Conservation (phyloP, 2,797 vertebrate species). For the Notoglanidium macrostoma region DNA sequence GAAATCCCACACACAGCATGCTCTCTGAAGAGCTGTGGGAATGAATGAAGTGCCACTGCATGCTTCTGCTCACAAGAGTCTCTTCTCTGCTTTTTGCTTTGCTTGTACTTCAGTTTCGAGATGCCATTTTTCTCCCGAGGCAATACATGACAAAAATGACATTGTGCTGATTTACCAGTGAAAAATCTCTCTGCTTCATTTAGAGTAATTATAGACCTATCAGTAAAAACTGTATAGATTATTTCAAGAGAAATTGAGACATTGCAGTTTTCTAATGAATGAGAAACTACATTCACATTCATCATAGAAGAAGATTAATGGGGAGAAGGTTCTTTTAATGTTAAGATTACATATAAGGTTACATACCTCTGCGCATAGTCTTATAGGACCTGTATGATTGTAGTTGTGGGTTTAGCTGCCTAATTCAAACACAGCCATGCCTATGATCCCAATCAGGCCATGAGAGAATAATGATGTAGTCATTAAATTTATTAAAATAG, state of each 20-base stretch:
- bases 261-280: neutral
- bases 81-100: constrained; percentile 30
- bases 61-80: constrained; percentile 15
- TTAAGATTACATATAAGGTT: neutral
- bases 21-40: constrained; percentile 21
- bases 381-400: neutral
- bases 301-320: neutral
- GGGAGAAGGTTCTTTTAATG: neutral
- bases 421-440: neutral
- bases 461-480: constrained; percentile 43
- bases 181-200: neutral
- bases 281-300: neutral
- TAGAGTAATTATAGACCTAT: neutral
- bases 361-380: too few species aligned
- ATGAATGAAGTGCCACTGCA: constrained; percentile 1
- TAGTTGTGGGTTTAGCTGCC: neutral
- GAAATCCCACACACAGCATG: constrained; percentile 33
- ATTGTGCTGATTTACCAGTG: neutral
- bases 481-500: constrained; percentile 33
- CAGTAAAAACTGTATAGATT: neutral
- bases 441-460: constrained; percentile 13
- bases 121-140: neutral
- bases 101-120: constrained; percentile 31
- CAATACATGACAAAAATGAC: constrained; percentile 6
- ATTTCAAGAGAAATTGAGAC: neutral